Base-by-base conservation (phyloP, 2,797 vertebrate genomes). In the Melopsittacus undulatus region DNA sequence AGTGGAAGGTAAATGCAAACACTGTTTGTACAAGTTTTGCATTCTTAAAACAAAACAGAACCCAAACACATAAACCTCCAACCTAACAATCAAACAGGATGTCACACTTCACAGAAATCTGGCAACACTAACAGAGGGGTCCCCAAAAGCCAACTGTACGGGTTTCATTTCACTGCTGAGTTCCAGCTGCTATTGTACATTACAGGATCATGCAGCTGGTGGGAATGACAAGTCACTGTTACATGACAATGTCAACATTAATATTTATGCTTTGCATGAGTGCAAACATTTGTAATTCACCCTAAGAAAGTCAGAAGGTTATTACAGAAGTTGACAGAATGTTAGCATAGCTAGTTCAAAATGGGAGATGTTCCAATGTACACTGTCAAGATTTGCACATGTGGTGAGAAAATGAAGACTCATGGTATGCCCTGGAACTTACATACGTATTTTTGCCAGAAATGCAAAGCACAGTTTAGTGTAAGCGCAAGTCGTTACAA, bases 211-310 rank as follows among this genome's bases (percentile, higher is more conserved):
- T 29, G 69, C 66, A 92, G 64, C 43, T 87, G 57, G 48, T 79
- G 79, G 90, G 87, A 97, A 94, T 85, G 88, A 92, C 89, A 96
- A 81, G 69, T 89, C 92, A 88, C 59, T 72, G 61, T 92, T 70
- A 66, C 81, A 63, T 83, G 92, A 79, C 57, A 90, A 51, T 81
- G 72, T 82, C 90, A 89, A 61, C 79, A 84, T 94, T 88, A 86
- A 62, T 88, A 83, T 89, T 95, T 94, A 86, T 73, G 57, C 43
- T 93, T 90, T 92, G 48, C 77, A 69, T 70, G 89, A 97, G 79
- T 84, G 82, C 76, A 96, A 93, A 57, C n/a, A 95, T 90, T 94
- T 94, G 62, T 87, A 92, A 94, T 74, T 96, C 92, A 96, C 51
- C 70, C n/a, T 36, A 88, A 72, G 70, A 95, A 91, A 72, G 79